Evolutionary conservation across 2,113 vertebrate species (phyloP).

Genomic region (Atlantisia rogersi): DNA sequence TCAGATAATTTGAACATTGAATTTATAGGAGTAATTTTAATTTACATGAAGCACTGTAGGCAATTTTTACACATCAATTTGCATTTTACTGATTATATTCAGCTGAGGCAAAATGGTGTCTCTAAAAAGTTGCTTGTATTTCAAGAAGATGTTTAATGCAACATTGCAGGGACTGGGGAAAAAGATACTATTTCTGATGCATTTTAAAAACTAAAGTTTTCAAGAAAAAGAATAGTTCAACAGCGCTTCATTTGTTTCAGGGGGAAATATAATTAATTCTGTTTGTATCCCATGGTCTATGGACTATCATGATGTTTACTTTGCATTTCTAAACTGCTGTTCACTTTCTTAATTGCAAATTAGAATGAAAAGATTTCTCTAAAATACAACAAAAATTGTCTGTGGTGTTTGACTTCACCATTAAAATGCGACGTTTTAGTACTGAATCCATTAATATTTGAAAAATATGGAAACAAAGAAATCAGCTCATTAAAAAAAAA

Average conservation of each 20-base stretch:
- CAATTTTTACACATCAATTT: slow-evolving; percentile 46
- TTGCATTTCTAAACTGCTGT: background rate
- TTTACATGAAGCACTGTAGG: slow-evolving; percentile 41
- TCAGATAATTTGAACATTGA: slow-evolving; percentile 55
- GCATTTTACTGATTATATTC: slow-evolving; percentile 35
- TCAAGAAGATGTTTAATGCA: background rate
- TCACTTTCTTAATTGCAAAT: background rate
- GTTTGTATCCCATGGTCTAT: background rate
- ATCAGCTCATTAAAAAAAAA: background rate
- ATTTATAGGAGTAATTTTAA: slow-evolving; percentile 61
- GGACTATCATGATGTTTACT: background rate
- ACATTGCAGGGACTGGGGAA: background rate
- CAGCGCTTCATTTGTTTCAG: background rate
- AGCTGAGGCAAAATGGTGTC: background rate
- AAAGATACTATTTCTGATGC: background rate
- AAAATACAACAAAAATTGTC: background rate
- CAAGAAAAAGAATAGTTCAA: background rate
- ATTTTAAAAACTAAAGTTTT: background rate
- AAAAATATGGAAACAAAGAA: background rate
- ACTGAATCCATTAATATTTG: background rate
- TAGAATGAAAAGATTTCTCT: background rate
- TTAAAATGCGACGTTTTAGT: background rate
- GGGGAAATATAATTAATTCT: background rate
- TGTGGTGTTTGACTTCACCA: background rate
- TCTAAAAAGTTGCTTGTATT: background rate